A percentile compares a stretch with the other conserved stretches of the same genome.
Conservation (phyloP, 2,113 vertebrate species). For the Ptyas mucosa region DNA sequence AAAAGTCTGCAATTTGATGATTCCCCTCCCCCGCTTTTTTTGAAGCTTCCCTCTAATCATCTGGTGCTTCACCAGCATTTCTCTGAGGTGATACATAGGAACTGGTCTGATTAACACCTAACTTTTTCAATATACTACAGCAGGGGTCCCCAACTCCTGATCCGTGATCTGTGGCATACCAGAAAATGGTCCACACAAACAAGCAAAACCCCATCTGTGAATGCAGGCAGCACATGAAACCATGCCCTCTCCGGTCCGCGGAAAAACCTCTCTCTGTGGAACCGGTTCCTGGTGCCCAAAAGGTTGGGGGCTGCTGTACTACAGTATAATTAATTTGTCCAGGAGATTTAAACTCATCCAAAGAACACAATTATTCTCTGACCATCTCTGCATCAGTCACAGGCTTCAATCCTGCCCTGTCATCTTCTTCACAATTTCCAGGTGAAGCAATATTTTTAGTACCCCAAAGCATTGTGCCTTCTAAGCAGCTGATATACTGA, state of each 20-base stretch:
- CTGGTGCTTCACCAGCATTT: not conserved
- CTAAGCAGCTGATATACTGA: not conserved
- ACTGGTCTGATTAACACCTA: not conserved
- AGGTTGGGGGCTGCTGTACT: not conserved
- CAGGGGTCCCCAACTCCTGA: too few relatives aligned
- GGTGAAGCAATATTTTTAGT: not conserved
- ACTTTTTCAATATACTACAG: not conserved
- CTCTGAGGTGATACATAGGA: not conserved
- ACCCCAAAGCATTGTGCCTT: not conserved
- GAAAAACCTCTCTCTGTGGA: too few relatives aligned
- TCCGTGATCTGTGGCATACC: too few relatives aligned
- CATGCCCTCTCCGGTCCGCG: too few relatives aligned
- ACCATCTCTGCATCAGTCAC: not conserved
- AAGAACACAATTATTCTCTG: not conserved
- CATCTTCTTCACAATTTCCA: not conserved
- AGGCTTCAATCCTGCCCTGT: not conserved
- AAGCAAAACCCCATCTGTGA: too few relatives aligned
- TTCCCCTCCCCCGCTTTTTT: not conserved
- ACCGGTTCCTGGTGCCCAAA: too few relatives aligned
- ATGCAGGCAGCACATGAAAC: too few relatives aligned
- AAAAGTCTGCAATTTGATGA: not conserved
- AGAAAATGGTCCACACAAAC: too few relatives aligned
- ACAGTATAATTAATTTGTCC: not conserved
- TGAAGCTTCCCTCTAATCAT: not conserved
- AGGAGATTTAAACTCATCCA: not conserved